These are phyloP conservation scores for Gymnarchus niloticus DNA, from an alignment of 2,113 vertebrate species.

Conservation along the genomic window DNA sequence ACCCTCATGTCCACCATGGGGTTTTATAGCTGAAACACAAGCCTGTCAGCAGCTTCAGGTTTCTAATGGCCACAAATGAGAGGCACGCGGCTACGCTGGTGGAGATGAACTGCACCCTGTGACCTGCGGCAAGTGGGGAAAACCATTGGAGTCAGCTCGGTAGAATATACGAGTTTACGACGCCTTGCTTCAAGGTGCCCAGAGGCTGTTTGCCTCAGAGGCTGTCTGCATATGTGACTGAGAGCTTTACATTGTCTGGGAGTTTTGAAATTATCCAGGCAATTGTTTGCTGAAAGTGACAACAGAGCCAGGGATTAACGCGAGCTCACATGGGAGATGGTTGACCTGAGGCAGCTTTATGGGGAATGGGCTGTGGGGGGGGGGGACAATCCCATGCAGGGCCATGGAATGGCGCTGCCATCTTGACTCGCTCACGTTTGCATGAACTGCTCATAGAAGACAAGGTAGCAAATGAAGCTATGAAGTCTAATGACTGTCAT, in stretches of 20 bases:
- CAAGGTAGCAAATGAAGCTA: background rate
- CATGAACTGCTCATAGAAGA: background rate
- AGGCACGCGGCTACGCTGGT: background rate
- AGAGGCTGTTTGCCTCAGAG: background rate
- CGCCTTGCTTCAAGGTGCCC: background rate
- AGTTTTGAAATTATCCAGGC: background rate
- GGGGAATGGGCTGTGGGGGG: background rate
- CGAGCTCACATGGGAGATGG: background rate
- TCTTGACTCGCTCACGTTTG: background rate
- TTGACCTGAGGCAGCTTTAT: background rate
- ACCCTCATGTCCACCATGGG: background rate
- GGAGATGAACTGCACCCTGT: background rate
- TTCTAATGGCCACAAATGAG: background rate
- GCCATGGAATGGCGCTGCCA: background rate
- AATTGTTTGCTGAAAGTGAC: background rate
- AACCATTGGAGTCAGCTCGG: background rate
- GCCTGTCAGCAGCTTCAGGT: background rate
- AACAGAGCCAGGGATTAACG: background rate
- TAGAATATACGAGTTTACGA: background rate
- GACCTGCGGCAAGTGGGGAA: background rate
- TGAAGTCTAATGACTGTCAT: background rate
- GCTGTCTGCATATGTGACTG: background rate
- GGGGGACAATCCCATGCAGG: background rate
- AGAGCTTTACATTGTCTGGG: background rate
- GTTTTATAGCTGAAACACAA: background rate